Evolutionary conservation across 1,140 invertebrate species (phyloP), one percentile per base, ranked within the genome.

Genomic region (Drosophila rhopaloa): DNA sequence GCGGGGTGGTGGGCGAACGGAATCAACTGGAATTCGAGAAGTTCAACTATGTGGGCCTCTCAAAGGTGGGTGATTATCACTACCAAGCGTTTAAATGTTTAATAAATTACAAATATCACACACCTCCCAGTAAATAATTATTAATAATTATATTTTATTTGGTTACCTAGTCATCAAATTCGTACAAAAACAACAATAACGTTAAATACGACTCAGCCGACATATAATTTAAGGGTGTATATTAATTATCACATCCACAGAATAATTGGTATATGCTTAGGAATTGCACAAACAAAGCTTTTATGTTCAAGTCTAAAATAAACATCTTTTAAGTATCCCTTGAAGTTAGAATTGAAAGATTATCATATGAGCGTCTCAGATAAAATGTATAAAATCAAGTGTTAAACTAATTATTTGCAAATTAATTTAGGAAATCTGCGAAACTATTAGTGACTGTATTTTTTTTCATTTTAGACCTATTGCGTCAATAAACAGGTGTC

Each of bases 401-500:
- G 32, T 13, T 37, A 56, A 56, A n/a, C 10, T 53, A 55, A 60
- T 56, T 24, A 38, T 27, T 27, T 60, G 32, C 58, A 29, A 41
- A 41, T 57, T 19, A 19, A 61, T 57, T 61, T 29, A n/a, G 19
- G 11, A 43, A 57, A 16, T 5, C 38, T 4, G 37, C 56, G 9
- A 13, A 37, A 59, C 11, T 40, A 29, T 14, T 29, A 46, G 46
- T 43, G 0, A 7, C 19, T n/a, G 35, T 14, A 44, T 19, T 38
- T 50, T 5, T 1, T 11, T 11, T n/a, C 8, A 14, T 53, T 78
- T 14, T 9, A 91, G 89, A 91, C 89, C 0, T 91, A 97, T 91
- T 97, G 95, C 89, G 94, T 96, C 10, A 95, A 97, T 91, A 94
- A 94, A 24, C 96, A 97, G 94, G 95, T 96, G 0, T 94, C 97